Conservation (phyloP, 2,113 vertebrate genomes). For the Cathartes aura region DNA sequence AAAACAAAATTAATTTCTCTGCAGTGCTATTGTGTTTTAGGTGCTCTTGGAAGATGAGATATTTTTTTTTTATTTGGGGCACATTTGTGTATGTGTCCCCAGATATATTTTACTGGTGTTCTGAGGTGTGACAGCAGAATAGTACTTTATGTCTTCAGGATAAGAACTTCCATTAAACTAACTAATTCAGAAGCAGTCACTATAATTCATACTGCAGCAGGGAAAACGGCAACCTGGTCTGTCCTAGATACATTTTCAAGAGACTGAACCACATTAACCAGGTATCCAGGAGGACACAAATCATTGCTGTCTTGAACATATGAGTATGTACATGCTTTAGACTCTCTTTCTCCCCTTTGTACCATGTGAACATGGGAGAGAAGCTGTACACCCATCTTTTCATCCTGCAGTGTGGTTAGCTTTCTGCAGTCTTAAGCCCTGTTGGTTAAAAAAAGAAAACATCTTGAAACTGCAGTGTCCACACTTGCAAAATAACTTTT, state of each 20-base stretch:
- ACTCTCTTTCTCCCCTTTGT: background rate
- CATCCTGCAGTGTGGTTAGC: background rate
- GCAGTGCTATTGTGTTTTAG: constrained; percentile 31
- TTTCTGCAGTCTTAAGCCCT: background rate
- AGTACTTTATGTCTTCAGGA: constrained; percentile 50
- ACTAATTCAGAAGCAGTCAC: constrained; percentile 39
- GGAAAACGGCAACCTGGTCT: background rate
- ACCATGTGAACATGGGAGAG: background rate
- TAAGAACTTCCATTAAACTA: constrained; percentile 56
- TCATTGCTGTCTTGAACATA: background rate
- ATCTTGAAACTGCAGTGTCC: background rate
- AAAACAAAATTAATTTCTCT: constrained; percentile 43
- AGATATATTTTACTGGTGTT: constrained; percentile 4
- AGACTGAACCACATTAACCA: background rate
- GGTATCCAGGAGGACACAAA: background rate
- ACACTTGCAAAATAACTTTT: background rate
- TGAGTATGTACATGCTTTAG: background rate
- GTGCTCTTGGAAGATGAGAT: background rate
- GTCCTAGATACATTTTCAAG: background rate
- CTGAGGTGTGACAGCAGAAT: constrained; percentile 39
- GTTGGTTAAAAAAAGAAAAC: background rate
- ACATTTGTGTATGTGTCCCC: background rate
- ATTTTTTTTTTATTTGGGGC: background rate
- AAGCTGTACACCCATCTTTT: background rate
- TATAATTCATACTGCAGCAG: constrained; percentile 26